Base-by-base conservation (phyloP, 2,888 invertebrate species). In the Phymatocera aterrima region DNA sequence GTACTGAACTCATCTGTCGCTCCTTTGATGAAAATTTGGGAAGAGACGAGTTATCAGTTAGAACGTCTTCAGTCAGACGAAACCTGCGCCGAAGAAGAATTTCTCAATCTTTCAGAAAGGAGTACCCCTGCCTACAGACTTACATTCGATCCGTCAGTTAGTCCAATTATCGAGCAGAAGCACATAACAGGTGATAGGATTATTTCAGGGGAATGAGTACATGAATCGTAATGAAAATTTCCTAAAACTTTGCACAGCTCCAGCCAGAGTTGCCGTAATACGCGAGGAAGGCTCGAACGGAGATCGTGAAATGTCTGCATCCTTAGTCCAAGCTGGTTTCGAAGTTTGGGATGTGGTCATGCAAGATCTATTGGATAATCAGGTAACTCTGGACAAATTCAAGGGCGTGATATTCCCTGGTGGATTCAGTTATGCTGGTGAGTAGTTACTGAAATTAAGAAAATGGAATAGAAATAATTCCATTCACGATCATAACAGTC, bases 381-480 rank as follows among this genome's bases (percentile, higher is more conserved):
- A 93, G 85, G 93, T 96, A 1, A 94, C 93, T 1, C 91, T 98
- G 46, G 95, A 97, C 80, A 91, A 93, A 28, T 99, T 98, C 92
- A 94, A 95, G 83, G 99, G 99, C 0, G 88, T 99, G 15, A 94
- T 98, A 68, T 99, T 99, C 90, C 99, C 99, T 0, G 99, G 98
- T 61, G 99, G 99, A n/a, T 99, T 99, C 91, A 99, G 98, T 91
- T 99, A 98, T 91, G 99, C 98, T 60, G 98, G 98, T 95, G 90
- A 86, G 81, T 82, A 24, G 65, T 51, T 70, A 79, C 80, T 78
- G 70, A 37, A 15, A n/a, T n/a, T n/a, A 46, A 46, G 15, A 15
- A 31, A 37, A 48, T n/a, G n/a, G n/a, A n/a, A n/a, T n/a, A n/a
- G n/a, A n/a, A n/a, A n/a, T n/a, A n/a, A n/a, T n/a, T n/a, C n/a